phyloP scores from a whole-genome alignment of 2,888 invertebrate species.

The Apamea crenata region DNA sequence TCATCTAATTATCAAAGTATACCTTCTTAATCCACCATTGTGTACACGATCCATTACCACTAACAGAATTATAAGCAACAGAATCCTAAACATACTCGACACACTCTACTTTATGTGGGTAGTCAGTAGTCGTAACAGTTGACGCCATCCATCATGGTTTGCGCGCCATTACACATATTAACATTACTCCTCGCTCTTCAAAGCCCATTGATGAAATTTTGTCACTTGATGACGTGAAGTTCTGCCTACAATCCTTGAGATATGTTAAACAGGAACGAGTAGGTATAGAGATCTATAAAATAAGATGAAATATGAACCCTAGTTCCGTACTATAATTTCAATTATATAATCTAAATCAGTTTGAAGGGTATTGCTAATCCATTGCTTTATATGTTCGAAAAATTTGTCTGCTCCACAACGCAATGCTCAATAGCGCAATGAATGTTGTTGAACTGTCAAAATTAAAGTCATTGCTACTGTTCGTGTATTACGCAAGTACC shows the following conservation, averaged over 20 bases:
- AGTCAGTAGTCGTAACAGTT: conserved; percentile 38
- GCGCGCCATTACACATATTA: conserved; percentile 52
- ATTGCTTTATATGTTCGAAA: neutral
- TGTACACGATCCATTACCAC: conserved; percentile 24
- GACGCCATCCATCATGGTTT: conserved; percentile 55
- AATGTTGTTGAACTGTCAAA: neutral
- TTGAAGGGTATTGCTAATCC: neutral
- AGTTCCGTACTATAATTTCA: too few species aligned
- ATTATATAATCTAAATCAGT: too few species aligned
- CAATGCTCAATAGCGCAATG: neutral
- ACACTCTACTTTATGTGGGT: conserved; percentile 27
- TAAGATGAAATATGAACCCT: too few species aligned
- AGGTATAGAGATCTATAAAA: neutral
- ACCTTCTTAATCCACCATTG: neutral
- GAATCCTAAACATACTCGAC: conserved; percentile 21
- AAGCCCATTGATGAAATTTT: neutral
- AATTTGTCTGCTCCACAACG: neutral
- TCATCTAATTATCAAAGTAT: neutral
- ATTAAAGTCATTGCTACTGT: neutral
- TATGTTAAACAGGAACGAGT: neutral
- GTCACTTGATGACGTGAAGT: neutral
- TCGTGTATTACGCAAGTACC: neutral
- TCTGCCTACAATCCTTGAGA: neutral
- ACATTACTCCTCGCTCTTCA: conserved; percentile 14
- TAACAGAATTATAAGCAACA: conserved; percentile 28